Evolutionary conservation across 2,888 invertebrate species (phyloP).

Genomic region (Heliconius ismenius): DNA sequence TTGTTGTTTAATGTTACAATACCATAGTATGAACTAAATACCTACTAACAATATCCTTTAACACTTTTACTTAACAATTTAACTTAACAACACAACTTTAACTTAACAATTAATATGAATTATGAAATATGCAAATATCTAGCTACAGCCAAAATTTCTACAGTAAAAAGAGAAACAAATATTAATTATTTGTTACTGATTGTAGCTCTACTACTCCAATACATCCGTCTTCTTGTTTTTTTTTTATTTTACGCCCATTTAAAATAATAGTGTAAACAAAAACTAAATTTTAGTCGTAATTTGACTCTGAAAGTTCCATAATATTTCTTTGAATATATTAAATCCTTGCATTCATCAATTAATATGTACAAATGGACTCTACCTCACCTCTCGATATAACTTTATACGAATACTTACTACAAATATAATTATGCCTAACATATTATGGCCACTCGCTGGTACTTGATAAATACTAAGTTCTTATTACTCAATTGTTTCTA

Average conservation of each 20-base stretch:
- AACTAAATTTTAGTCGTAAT: too few species aligned
- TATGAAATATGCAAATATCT: neutral
- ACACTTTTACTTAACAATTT: too few species aligned
- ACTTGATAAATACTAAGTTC: neutral
- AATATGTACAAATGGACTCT: neutral
- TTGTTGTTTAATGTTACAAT: neutral
- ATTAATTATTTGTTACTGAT: too few species aligned
- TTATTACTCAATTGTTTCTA: constrained; percentile 27
- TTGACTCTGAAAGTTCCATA: neutral
- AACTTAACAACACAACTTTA: too few species aligned
- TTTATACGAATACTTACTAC: neutral
- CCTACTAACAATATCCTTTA: too few species aligned
- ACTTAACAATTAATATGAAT: neutral
- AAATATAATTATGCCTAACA: neutral
- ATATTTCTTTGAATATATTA: neutral
- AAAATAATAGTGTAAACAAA: too few species aligned
- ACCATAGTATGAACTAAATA: neutral
- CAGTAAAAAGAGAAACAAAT: neutral
- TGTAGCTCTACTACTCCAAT: too few species aligned
- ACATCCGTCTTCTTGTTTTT: neutral
- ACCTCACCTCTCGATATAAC: neutral
- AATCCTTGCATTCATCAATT: too few species aligned
- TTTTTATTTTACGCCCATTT: neutral
- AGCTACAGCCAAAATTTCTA: neutral
- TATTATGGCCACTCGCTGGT: neutral